Evolutionary conservation across 2,113 vertebrate genomes (phyloP).

Genomic region (Psephotus haematonotus): DNA sequence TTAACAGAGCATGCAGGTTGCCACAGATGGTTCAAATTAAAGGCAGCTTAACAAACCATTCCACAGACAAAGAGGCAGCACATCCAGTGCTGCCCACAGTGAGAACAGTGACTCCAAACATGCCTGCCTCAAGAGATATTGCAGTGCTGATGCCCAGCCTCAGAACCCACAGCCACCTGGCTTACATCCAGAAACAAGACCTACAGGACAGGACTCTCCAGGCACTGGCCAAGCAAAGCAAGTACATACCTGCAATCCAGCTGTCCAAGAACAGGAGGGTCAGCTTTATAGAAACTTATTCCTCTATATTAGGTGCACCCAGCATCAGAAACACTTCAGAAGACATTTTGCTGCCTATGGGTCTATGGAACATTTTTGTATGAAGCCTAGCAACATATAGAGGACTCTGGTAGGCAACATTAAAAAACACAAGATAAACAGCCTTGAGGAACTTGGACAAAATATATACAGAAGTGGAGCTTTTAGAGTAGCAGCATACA

Average conservation of each 20-base stretch:
- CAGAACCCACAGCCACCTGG: not conserved
- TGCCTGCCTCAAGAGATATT: not conserved
- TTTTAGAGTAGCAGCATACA: not conserved
- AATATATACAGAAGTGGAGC: not conserved
- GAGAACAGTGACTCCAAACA: not conserved
- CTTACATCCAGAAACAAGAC: not conserved
- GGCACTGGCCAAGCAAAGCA: not conserved
- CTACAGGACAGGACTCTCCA: not conserved
- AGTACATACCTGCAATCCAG: not conserved
- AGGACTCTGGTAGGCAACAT: not conserved
- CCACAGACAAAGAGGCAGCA: conserved; percentile 7
- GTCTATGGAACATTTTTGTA: not conserved
- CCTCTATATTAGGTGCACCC: not conserved
- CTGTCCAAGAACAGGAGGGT: not conserved
- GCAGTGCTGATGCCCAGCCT: not conserved
- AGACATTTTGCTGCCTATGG: not conserved
- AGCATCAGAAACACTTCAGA: not conserved
- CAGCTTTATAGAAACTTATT: not conserved
- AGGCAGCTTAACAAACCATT: not conserved
- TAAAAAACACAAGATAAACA: not conserved
- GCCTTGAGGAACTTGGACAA: not conserved
- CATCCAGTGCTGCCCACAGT: not conserved
- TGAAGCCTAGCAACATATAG: not conserved
- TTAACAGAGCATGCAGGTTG: not conserved
- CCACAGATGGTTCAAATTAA: conserved; percentile 54